Percentiles rank a stretch among this genome's conserved stretches.
phyloP scores from a whole-genome alignment of 2,113 vertebrate species.

The Phoenicopterus ruber region DNA sequence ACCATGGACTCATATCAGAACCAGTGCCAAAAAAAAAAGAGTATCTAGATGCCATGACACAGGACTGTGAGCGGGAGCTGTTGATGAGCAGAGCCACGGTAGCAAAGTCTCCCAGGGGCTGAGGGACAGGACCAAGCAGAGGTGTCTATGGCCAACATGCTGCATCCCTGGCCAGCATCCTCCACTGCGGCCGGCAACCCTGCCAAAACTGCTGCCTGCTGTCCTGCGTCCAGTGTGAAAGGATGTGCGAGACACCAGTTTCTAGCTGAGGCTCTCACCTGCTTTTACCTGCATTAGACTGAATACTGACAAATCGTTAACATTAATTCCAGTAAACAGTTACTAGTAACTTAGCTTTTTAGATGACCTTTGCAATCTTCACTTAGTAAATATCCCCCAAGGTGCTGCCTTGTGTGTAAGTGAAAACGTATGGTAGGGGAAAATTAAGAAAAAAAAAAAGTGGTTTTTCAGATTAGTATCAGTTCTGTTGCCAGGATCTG shows the following conservation, averaged over 20 bases:
- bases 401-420: neutral
- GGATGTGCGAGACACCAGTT: rapidly evolving
- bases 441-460: neutral
- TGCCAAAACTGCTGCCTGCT: neutral
- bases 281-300: neutral
- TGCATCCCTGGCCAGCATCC: neutral
- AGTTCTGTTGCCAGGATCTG: neutral
- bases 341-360: neutral
- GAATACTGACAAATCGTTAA: neutral
- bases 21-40: neutral
- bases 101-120: neutral
- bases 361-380: neutral
- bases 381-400: neutral
- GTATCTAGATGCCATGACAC: neutral
- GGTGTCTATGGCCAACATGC: neutral
- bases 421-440: neutral
- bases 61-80: neutral
- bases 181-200: neutral
- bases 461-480: neutral
- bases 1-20: neutral
- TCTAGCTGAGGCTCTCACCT: neutral
- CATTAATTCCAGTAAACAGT: neutral
- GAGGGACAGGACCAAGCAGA: rapidly evolving
- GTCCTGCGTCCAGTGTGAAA: neutral
- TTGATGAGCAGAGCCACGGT: neutral